Evolutionary conservation across 2,797 vertebrate genomes (phyloP), one percentile per base, ranked within the genome.

Genomic region (Muscicapa comitata): DNA sequence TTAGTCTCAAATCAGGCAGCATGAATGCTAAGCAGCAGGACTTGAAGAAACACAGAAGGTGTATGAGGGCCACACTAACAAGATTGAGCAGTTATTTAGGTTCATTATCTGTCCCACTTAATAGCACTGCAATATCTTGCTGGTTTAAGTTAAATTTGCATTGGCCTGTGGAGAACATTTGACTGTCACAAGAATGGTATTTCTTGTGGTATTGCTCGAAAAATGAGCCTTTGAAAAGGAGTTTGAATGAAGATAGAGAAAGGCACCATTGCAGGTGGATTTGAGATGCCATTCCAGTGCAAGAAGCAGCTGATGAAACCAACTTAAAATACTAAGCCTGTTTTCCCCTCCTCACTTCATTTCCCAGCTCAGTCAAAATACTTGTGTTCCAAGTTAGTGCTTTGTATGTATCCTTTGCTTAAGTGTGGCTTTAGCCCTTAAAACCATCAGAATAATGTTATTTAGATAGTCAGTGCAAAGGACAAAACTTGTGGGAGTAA

Each of bases 31-130:
- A 96, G 82, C 85, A 96, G 84, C 55, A 63, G 51, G 68, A 73
- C 73, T 92, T 78, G 70, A 84, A 88, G 92, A 74, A 93, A 81
- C 72, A 92, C 0, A 9, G 82, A 88, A 93, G 50, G 61, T 94
- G 23, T 91, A 57, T 31, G 82, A 94, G 85, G 66, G 66, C 73
- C 94, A 75, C 73, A 15, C 73, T 91, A 91, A 92, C 76, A 87
- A 80, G 88, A 94, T 31, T 75, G 95, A 92, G 76, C 82, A 87
- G 82, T 91, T 94, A 94, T 85, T 96, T 93, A 93, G 61, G 54
- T 75, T 95, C 91, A 80, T 97, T 94, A 95, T 91, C 76, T 90
- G 85, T 72, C 62, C 82, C 82, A 78, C 87, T 95, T 97, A 93
- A 83, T 66, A 90, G 53, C 0, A 0, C 51, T 76, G 58, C 37